Conservation (phyloP, 2,888 invertebrate genomes). For the Selenia dentaria region DNA sequence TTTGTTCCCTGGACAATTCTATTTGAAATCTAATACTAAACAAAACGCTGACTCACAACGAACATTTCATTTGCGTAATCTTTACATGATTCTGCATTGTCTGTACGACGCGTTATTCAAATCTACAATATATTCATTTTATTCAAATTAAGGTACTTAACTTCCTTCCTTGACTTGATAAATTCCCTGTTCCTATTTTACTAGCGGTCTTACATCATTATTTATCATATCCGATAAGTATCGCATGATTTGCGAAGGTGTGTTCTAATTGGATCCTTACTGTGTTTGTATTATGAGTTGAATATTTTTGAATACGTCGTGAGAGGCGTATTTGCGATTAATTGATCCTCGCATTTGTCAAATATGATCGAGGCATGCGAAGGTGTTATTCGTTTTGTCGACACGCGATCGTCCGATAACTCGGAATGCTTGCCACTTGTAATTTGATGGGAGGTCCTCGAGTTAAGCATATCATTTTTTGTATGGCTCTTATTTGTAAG, state of each 20-base stretch:
- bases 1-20: slow-evolving; percentile 61
- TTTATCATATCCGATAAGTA: slow-evolving; percentile 54
- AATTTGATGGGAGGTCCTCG: slow-evolving; percentile 69
- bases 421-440: slow-evolving; percentile 64
- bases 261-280: slow-evolving; percentile 45
- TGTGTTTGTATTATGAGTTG: slow-evolving; percentile 37
- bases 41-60: slow-evolving; percentile 64
- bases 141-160: slow-evolving; percentile 37
- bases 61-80: slow-evolving; percentile 61
- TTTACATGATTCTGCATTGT: slow-evolving; percentile 41
- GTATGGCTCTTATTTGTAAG: slow-evolving; percentile 18
- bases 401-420: slow-evolving; percentile 71
- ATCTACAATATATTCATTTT: slow-evolving; percentile 29
- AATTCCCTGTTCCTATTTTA: slow-evolving; percentile 47
- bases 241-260: slow-evolving; percentile 42
- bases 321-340: slow-evolving; percentile 56
- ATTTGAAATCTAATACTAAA: slow-evolving; percentile 70
- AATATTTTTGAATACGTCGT: slow-evolving; percentile 35
- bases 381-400: slow-evolving; percentile 73
- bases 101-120: slow-evolving; percentile 34
- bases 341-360: slow-evolving; percentile 69
- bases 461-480: slow-evolving; percentile 49
- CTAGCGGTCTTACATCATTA: slow-evolving; percentile 50
- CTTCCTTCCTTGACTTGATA: slow-evolving; percentile 48
- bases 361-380: slow-evolving; percentile 67